These are phyloP conservation scores for Phodopus roborovskii DNA, from an alignment of 2,113 vertebrate genomes.

Conservation along the genomic window DNA sequence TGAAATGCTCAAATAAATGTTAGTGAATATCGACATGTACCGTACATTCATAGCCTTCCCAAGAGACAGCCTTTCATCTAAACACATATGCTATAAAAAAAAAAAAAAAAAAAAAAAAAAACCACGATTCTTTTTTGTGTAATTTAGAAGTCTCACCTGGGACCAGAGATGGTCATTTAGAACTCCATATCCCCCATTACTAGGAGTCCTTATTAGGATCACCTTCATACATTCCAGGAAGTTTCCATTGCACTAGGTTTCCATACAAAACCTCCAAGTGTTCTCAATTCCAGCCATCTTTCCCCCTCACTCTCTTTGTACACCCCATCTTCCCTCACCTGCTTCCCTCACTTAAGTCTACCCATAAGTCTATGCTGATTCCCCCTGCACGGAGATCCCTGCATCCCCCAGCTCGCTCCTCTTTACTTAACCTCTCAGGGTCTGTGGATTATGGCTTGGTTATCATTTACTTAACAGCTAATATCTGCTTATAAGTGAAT, in stretches of 20 bases:
- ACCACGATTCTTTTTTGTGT: too few relatives aligned
- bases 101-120: too few relatives aligned
- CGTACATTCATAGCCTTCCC: background rate
- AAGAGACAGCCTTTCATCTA: background rate
- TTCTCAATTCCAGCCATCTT: too few relatives aligned
- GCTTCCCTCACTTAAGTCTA: too few relatives aligned
- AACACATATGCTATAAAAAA: background rate
- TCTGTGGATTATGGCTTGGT: too few relatives aligned
- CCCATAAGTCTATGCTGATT: background rate
- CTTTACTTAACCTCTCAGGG: background rate
- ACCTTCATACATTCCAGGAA: background rate
- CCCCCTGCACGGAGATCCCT: background rate
- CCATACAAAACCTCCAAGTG: background rate
- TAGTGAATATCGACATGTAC: background rate
- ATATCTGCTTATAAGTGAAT: background rate
- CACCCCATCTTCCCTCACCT: background rate
- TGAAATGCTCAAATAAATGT: background rate
- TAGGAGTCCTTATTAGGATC: background rate
- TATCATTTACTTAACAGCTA: background rate
- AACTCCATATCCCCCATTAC: too few relatives aligned
- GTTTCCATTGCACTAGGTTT: background rate
- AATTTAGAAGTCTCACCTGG: too few relatives aligned
- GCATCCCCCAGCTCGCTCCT: background rate
- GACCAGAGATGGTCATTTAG: background rate
- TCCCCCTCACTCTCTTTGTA: too few relatives aligned